Evolutionary conservation across 2,113 vertebrate species (phyloP), one percentile per base, ranked within the genome.

Genomic region (Ancistrus triradiatus): DNA sequence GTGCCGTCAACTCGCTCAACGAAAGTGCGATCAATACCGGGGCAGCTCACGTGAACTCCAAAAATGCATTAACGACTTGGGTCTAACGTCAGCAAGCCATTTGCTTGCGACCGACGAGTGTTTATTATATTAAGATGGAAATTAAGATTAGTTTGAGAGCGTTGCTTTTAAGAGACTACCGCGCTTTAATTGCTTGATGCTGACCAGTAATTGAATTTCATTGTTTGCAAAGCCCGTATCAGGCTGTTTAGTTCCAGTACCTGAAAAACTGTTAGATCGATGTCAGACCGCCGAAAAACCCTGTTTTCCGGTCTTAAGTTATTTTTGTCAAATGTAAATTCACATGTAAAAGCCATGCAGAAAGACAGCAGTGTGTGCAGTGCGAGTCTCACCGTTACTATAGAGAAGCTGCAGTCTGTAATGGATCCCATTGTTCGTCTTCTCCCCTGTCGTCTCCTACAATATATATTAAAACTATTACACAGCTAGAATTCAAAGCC

Each of bases 381-480:
- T 14, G n/a, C 18, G 25, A 37, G 64, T 44, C 83, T 86, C 85
- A 93, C 91, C 91, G 46, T 92, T 93, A 79, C 91, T 93, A 84
- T 91, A 93, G 66, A 93, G 89, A 21, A 92, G 90, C 77, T 93
- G 91, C 19, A 93, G 86, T 75, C 90, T 90, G 82, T 93, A 93
- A 80, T 92, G 91, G 69, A 93, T 93, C 37, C 91, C 91, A 67
- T 93, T 93, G 85, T 93, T 93, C 74, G 91, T 93, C 86, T 92
- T 93, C 79, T 93, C 91, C 55, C 85, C 91, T 81, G 88, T 90
- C 66, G 90, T 87, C 85, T 93, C 91, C 91, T 93, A 78, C 38
- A 80, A n/a, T n/a, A n/a, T n/a, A n/a, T n/a, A n/a, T n/a, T n/a
- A 33, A 11, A 2, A 52, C 11, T 52, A 1, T 33, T 13, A 19